These are phyloP conservation scores for Zaprionus ghesquierei DNA, from an alignment of 1,140 invertebrate genomes.

Conservation along the genomic window DNA sequence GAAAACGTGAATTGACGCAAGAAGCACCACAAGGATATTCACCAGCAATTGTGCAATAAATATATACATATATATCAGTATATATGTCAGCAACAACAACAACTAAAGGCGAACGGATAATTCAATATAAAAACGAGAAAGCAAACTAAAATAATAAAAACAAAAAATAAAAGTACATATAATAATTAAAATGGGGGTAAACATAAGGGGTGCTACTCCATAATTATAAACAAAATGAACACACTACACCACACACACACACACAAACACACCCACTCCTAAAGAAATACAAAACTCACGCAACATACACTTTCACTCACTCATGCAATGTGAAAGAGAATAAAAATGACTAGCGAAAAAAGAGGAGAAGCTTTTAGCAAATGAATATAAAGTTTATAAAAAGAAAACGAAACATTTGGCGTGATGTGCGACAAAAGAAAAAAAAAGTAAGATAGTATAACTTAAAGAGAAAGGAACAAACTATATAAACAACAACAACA, in stretches of 20 bases:
- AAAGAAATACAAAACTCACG: neutral
- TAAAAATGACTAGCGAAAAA: slow-evolving; percentile 37
- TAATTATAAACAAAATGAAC: slow-evolving; percentile 5
- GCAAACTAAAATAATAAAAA: slow-evolving; percentile 3
- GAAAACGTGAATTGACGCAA: neutral
- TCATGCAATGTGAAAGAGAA: slow-evolving; percentile 15
- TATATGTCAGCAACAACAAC: neutral
- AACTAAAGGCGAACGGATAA: neutral
- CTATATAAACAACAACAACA: slow-evolving; percentile 13
- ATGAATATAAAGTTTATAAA: slow-evolving; percentile 39
- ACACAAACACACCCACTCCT: slow-evolving; percentile 15
- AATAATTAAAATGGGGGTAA: slow-evolving; percentile 17
- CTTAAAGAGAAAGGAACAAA: slow-evolving; percentile 4
- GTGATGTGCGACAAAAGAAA: slow-evolving; percentile 10
- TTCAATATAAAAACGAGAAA: neutral
- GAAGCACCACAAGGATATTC: neutral
- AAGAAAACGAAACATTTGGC: neutral
- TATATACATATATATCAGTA: neutral
- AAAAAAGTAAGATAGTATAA: slow-evolving; percentile 1
- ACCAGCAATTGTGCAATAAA: neutral
- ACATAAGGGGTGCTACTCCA: slow-evolving; percentile 17
- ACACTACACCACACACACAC: slow-evolving; percentile 21
- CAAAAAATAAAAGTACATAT: neutral
- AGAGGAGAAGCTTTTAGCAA: slow-evolving; percentile 53
- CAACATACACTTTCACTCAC: neutral